Base-by-base conservation (phyloP, 1,140 invertebrate genomes). In the Drosophila pallidifrons region DNA sequence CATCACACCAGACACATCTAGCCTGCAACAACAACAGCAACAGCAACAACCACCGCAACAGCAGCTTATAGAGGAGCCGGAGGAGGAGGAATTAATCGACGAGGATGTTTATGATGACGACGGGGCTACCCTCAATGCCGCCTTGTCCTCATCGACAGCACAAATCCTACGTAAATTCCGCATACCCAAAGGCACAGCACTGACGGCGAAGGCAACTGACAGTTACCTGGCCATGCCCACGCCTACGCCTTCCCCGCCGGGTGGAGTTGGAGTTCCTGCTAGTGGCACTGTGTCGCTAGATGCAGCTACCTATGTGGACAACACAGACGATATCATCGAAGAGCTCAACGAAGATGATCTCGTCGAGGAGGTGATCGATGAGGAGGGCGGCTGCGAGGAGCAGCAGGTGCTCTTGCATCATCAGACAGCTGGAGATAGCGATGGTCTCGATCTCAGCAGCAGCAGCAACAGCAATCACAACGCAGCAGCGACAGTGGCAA, bases 81-180 rank as follows among this genome's bases (percentile, higher is more conserved):
- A 71, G 15, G 66, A 73, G 16, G 82, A 86, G 13, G 83, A 88
- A 5, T 75, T 79, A 6, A 57, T 90, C 20, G 85, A 89, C n/a
- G 85, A 78, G 20, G 81, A 89, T 38, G 47, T 79, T 15, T 82
- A 89, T 45, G 85, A 89, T 13, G 83, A 88, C 28, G 82, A 85
- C 46, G 81, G 51, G 1, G 65, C 66, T 15, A 65, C 52, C 5
- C 41, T 77, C 1, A 57, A 59, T 38, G 52, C 13, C 10, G 61
- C 63, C 1, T 65, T 91, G 25, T 82, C 82, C 47, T 79, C 86
- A 10, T 82, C 81, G 6, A 92, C 91, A 7, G 91, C 91, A 2
- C 87, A 92, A 71, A 91, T 92, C 41, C 54, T 92, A 28, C 87
- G 91, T 10, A 92, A 92, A 63, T 92, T 92, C 47, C 91, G 91